These are phyloP conservation scores for Platyscapa corneri DNA, from an alignment of 1,140 invertebrate genomes.

Conservation along the genomic window DNA sequence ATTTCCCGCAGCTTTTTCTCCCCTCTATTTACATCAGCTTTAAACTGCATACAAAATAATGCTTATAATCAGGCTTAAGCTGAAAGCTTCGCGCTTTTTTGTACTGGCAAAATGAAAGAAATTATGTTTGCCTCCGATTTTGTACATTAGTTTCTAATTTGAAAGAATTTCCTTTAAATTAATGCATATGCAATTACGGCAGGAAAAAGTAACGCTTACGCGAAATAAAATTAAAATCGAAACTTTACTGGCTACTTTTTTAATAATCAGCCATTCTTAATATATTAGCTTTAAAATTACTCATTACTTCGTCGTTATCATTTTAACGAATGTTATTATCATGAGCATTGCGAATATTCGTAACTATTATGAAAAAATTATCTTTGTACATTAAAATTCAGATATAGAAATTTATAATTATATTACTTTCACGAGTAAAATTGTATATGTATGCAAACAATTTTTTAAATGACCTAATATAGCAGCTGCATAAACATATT, in stretches of 20 bases:
- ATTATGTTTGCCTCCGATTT: too few species aligned
- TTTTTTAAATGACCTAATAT: not conserved
- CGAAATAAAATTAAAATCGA: too few species aligned
- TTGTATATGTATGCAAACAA: not conserved
- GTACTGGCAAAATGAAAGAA: too few species aligned
- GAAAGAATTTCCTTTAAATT: too few species aligned
- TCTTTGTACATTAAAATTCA: not conserved
- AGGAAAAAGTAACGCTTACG: too few species aligned
- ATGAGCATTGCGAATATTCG: not conserved
- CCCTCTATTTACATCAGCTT: not conserved
- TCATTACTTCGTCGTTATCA: too few species aligned
- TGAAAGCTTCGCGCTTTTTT: not conserved
- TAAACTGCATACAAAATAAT: not conserved
- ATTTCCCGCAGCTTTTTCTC: not conserved
- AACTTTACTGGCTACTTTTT: too few species aligned
- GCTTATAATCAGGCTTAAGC: not conserved
- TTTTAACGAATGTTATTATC: not conserved
- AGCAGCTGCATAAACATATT: conserved; percentile 19
- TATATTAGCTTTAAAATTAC: too few species aligned
- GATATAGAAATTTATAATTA: not conserved
- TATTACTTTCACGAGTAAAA: not conserved
- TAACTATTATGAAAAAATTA: conserved; percentile 6
- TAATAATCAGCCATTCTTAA: too few species aligned
- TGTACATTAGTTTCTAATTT: too few species aligned
- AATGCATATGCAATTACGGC: too few species aligned